Percentiles rank a stretch among this genome's conserved stretches.
phyloP scores from a whole-genome alignment of 1,140 invertebrate genomes.

The Atta texana region DNA sequence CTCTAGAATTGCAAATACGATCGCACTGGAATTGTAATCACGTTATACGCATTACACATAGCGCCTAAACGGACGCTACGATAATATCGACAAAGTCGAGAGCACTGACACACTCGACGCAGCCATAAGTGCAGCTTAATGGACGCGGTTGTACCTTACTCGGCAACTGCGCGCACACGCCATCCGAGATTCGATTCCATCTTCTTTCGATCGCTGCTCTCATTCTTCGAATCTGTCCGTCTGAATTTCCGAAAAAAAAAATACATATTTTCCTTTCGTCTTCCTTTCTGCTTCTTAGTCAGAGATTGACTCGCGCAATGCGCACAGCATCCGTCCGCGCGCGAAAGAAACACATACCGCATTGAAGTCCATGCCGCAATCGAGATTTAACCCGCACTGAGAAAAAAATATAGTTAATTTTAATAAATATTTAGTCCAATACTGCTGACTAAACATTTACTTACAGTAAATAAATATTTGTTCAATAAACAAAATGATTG shows the following conservation, averaged over 20 bases:
- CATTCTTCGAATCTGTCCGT: neutral
- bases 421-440: no score
- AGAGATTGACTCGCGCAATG: neutral
- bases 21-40: conserved; percentile 49
- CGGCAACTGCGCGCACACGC: conserved; percentile 27
- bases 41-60: conserved; percentile 35
- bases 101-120: conserved; percentile 32
- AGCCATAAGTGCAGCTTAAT: conserved; percentile 55
- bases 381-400: neutral
- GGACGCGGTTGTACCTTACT: conserved; percentile 35
- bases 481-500: no score
- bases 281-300: no score
- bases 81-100: conserved; percentile 55
- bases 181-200: neutral
- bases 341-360: neutral
- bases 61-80: conserved; percentile 31
- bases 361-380: neutral
- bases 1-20: conserved; percentile 42
- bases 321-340: neutral
- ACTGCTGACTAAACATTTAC: no score
- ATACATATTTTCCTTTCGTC: neutral
- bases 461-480: no score
- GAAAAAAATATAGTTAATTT: no score
- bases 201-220: conserved; percentile 8
- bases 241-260: neutral